A percentile compares a stretch with the other conserved stretches of the same genome.
These are phyloP conservation scores for Telmatochromis brichardi DNA, from an alignment of 2,113 vertebrate genomes.

Conservation along the genomic window DNA sequence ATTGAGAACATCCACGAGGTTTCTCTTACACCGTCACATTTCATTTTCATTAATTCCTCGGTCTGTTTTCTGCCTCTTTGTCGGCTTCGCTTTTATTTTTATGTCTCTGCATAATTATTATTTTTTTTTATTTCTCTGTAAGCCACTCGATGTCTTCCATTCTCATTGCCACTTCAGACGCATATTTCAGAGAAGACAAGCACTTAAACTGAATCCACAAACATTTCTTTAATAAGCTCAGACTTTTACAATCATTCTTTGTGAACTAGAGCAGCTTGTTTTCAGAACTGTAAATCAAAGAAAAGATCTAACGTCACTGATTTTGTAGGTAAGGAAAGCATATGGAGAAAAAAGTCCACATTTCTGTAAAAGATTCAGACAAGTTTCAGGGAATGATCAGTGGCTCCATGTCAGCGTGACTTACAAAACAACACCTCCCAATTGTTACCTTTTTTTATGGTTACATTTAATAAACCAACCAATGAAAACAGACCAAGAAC, in stretches of 20 bases:
- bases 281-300: neutral
- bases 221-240: neutral
- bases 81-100: neutral
- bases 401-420: neutral
- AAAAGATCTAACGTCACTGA: neutral
- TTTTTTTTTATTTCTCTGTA: neutral
- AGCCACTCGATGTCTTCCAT: neutral
- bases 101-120: neutral
- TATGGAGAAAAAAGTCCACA: neutral
- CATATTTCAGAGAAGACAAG: neutral
- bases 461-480: neutral
- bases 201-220: neutral
- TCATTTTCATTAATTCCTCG: constrained; percentile 4
- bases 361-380: neutral
- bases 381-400: neutral
- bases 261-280: neutral
- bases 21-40: neutral
- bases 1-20: neutral
- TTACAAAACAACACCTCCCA: neutral
- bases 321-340: neutral
- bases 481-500: neutral
- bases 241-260: neutral
- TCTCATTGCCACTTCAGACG: neutral
- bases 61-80: neutral
- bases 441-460: neutral